Conservation (phyloP, 1,140 invertebrate genomes). For the Hypothenemus hampei region DNA sequence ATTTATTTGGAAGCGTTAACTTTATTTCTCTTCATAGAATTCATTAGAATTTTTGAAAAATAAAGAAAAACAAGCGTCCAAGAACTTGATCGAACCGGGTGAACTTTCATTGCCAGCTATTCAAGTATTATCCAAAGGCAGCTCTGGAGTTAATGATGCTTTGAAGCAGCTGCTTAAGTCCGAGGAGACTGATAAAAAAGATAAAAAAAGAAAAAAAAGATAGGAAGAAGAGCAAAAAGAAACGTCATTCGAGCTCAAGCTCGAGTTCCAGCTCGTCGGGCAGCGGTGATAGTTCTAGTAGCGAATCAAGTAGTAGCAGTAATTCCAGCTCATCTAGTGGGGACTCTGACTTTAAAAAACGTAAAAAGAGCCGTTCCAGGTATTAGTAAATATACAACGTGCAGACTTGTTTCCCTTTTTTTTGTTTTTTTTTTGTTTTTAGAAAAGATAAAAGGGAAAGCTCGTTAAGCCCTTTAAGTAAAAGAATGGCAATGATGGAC, state of each 20-base stretch:
- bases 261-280: conserved; percentile 60
- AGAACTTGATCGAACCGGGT: conserved; percentile 55
- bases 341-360: conserved; percentile 56
- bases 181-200: conserved; percentile 60
- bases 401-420: neutral
- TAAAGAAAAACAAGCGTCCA: conserved; percentile 52
- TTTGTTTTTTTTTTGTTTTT: neutral
- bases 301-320: conserved; percentile 53
- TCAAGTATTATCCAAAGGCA: conserved; percentile 40
- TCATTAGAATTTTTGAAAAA: conserved; percentile 72
- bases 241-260: conserved; percentile 54
- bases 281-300: conserved; percentile 49
- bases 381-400: conserved; percentile 22
- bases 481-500: conserved; percentile 67
- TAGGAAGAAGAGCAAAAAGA: conserved; percentile 64
- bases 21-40: conserved; percentile 48
- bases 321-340: conserved; percentile 57
- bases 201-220: conserved; percentile 68
- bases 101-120: conserved; percentile 53
- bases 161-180: conserved; percentile 56
- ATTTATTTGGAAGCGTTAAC: neutral
- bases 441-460: conserved; percentile 59
- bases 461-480: conserved; percentile 72
- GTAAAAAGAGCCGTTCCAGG: conserved; percentile 56
- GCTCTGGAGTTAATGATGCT: conserved; percentile 59